Base-by-base conservation (phyloP, 2,113 vertebrate genomes). In the Hassar affinis region DNA sequence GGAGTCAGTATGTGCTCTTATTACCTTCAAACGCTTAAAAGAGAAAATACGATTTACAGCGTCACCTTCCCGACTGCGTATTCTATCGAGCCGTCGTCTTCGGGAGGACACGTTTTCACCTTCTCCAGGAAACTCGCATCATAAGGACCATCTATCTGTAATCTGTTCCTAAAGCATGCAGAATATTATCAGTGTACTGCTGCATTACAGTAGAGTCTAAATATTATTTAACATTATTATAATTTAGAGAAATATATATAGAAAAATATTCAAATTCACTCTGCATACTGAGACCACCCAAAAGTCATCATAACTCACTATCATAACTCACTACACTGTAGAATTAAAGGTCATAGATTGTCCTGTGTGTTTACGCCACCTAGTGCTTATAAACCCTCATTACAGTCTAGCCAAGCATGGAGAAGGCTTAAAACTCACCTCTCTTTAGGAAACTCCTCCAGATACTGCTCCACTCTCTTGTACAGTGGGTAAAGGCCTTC, bases 401-500 rank as follows among this genome's bases (percentile, higher is more conserved):
- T 80, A 52, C 83, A 84, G 30, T 15, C 38, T 35, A 74, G 33
- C 1, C 20, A 38, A 45, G 38, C 1, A 15, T 18, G 9, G 9
- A 1, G 18, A 35, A 64, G 27, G 30, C 66, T 38, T 54, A 54
- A 80, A 61, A 62, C n/a, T 89, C 35, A 98, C 98, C 98, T 96
- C 86, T 98, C 96, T 85, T 97, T 96, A 1, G 97, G 97, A 89
- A 95, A 98, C 82, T 97, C 94, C 85, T 96, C 96, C 82, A 99
- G 91, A 90, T 99, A 95, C 71, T 94, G 95, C 85, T 98, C 96
- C 52, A 99, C 93, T 80, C 96, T 92, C 42, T 91, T 94, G 90
- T 97, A 99, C 87, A 99, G 91, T 45, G 97, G 98, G 84, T 96
- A 95, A 85, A 99, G 92, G 54, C 98, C 98, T 89, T 99, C 97